Evolutionary conservation across 2,113 vertebrate genomes (phyloP).

Genomic region (Cynopterus brachyotis): DNA sequence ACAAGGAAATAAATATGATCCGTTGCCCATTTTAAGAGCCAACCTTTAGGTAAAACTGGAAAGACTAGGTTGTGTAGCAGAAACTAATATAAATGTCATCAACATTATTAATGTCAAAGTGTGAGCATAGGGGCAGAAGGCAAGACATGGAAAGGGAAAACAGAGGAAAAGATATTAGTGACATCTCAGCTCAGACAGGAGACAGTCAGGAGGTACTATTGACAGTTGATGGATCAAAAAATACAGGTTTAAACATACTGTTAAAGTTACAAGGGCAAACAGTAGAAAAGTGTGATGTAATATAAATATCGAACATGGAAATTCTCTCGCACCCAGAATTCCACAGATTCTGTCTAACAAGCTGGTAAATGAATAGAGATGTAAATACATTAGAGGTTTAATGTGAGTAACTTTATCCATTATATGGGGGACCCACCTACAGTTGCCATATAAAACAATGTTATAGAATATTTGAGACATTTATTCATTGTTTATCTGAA

Average conservation of each 20-base stretch:
- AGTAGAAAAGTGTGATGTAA: not conserved
- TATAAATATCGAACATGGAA: not conserved
- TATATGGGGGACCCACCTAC: not conserved
- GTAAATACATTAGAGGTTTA: not conserved
- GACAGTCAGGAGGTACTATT: not conserved
- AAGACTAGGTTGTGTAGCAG: not conserved
- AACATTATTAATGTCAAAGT: not conserved
- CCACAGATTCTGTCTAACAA: not conserved
- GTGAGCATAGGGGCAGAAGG: not conserved
- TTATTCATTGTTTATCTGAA: not conserved
- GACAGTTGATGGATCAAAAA: not conserved
- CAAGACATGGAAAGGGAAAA: not conserved
- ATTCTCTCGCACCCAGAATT: not conserved
- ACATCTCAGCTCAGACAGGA: not conserved
- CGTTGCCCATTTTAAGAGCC: not conserved
- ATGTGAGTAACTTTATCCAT: not conserved
- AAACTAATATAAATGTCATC: not conserved
- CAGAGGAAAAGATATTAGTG: not conserved
- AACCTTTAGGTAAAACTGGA: not conserved
- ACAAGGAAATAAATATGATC: not conserved
- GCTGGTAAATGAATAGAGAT: not conserved
- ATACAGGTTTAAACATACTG: not conserved
- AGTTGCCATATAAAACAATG: not conserved
- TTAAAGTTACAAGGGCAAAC: conserved; percentile 16
- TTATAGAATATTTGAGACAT: not conserved